Base-by-base conservation (phyloP, 2,888 invertebrate genomes). In the Meganola albula region DNA sequence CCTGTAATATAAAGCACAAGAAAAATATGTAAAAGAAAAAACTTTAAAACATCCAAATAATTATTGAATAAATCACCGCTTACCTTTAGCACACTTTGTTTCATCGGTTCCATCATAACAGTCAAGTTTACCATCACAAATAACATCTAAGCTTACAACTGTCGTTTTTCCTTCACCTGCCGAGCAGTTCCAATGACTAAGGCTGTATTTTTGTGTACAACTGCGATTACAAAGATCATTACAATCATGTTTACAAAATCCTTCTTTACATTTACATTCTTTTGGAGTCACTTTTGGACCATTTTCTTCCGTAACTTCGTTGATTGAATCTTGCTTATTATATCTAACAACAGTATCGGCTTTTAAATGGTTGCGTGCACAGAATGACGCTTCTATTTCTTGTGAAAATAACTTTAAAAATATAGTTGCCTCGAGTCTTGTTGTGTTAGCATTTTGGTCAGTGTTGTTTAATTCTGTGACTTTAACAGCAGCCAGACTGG, bases 111-210 rank as follows among this genome's bases (percentile, higher is more conserved):
- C 71, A 47, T 82, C 78, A 30, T 53, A 63, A 44, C 84, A 84
- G 37, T 84, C 84, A 9, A 69, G 39, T 68, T 78, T 82, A 0
- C 84, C 83, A 37, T 84, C 80, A 42, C 84, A 83, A 21, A 83
- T 25, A 1, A 49, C 40, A 43, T 72, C 60, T 8, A 83, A 27
- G 2, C 67, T 28, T 4, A 83, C 52, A n/a, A n/a, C n/a, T 24
- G 53, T 55, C 8, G 44, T 45, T 1, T 49, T 45, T 1, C 55
- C 58, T 16, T 53, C 57, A 3, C 70, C 34, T 4, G 76, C 61
- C 26, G 58, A 44, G 41, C 84, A 84, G n/a, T 40, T 40, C 66
- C 65, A 76, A 20, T 56, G 58, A 9, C 46, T 44, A 29, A 84
- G 54, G 39, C 44, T 62, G 38, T 64, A 54, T 38, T 58, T 69